Conservation (phyloP, 2,113 vertebrate species). For the Aspidoscelis tigris region DNA sequence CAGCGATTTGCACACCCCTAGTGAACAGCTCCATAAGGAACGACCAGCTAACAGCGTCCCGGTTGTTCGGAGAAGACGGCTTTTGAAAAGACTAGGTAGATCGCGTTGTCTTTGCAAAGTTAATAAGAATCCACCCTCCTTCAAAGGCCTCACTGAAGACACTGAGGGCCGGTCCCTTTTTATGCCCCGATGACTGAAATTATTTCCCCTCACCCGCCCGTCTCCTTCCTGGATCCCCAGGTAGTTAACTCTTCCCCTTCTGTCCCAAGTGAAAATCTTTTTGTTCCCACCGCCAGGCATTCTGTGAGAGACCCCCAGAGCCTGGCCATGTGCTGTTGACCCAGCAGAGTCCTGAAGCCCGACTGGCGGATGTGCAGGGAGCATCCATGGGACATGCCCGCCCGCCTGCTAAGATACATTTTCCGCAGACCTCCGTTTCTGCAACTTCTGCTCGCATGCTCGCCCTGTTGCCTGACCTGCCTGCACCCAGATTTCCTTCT, state of each 20-base stretch:
- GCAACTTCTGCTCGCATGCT: slow-evolving; percentile 64
- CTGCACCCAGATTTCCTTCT: slow-evolving; percentile 45
- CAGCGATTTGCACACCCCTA: background rate
- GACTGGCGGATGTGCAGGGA: background rate
- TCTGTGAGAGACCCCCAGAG: background rate
- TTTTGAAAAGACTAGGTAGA: background rate
- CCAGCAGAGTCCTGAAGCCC: background rate
- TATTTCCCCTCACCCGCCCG: background rate
- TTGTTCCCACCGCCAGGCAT: background rate
- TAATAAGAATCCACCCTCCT: too few species aligned
- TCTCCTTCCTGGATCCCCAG: too few species aligned
- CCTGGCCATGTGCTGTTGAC: too few species aligned
- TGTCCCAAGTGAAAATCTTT: too few species aligned
- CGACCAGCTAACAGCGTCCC: background rate
- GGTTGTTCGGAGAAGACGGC: background rate
- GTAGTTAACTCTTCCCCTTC: too few species aligned
- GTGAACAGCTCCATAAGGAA: background rate
- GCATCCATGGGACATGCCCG: background rate
- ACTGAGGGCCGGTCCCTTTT: background rate
- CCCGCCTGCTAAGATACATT: slow-evolving; percentile 43
- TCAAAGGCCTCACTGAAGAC: background rate
- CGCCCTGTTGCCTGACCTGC: slow-evolving; percentile 66
- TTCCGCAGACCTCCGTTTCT: slow-evolving; percentile 45
- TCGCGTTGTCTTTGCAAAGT: background rate
- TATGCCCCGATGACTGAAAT: background rate